Conservation (phyloP, 2,797 vertebrate species). For the Tenualosa ilisha region DNA sequence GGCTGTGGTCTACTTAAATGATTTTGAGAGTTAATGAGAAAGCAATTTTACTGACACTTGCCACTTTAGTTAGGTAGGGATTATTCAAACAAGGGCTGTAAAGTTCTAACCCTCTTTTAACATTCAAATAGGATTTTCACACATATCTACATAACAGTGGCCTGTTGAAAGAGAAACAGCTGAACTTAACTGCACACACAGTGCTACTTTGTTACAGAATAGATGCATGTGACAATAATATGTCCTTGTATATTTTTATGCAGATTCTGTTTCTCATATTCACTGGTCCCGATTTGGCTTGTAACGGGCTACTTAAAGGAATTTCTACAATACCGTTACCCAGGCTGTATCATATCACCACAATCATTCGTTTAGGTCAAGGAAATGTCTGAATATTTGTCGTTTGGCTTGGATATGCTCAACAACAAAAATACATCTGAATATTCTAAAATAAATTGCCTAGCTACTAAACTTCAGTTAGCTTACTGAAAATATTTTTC, state of each 20-base stretch:
- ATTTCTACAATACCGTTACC: no score
- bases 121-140: slow-evolving; percentile 18
- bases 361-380: no score
- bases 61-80: slow-evolving; percentile 26
- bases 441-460: not conserved
- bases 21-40: slow-evolving; percentile 50
- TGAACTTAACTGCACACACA: no score
- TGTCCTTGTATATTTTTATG: no score
- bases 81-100: slow-evolving; percentile 54
- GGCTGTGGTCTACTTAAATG: slow-evolving; percentile 44
- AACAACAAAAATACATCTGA: not conserved
- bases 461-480: not conserved
- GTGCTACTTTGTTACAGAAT: not conserved
- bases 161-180: not conserved
- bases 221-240: no score
- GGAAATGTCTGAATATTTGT: no score
- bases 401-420: no score
- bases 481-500: not conserved
- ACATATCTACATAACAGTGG: not conserved
- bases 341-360: no score
- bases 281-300: no score
- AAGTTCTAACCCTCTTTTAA: slow-evolving; percentile 41
- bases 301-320: no score
- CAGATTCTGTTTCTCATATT: no score
- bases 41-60: slow-evolving; percentile 44